Base-by-base conservation (phyloP, 1,140 invertebrate species). In the Drosophila nebulosa region DNA sequence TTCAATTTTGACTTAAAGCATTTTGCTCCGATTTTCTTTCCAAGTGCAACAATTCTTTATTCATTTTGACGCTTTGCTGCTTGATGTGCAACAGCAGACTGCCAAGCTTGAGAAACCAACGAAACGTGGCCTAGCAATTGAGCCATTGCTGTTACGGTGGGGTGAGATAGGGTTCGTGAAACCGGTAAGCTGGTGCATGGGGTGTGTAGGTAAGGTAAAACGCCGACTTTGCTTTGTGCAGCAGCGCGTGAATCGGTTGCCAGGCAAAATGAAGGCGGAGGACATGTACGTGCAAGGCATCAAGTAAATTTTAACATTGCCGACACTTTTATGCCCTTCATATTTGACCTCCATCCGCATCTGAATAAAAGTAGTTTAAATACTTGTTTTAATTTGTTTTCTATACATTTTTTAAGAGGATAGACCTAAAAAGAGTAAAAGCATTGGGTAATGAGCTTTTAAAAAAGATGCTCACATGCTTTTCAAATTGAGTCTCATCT, bases 141-240 rank as follows among this genome's bases (percentile, higher is more conserved):
- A 77, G 80, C 72, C 63, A 56, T 75, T n/a, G n/a, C n/a, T n/a
- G n/a, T n/a, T n/a, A n/a, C n/a, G n/a, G n/a, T n/a, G n/a, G n/a
- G n/a, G n/a, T n/a, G n/a, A 56, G 30, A 63, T 21, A 36, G 32
- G 62, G 52, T 12, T 4, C 9, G 16, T 39, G 14, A 16, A 1
- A 2, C 2, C 1, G 39, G 39, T 18, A 7, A 5, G 14, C 2
- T 5, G 36, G 36, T 1, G 14, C 4, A 18, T 3, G 6, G 9
- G 58, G 14, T 4, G 5, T 57, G 46, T 16, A 16, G 27, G 30
- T 56, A 64, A 58, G 64, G 67, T 21, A 35, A 79, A 86, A 78
- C 70, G 74, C 81, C 81, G 83, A 86, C 81, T 86, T 86, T 86
- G 83, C 83, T 86, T 81, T 86, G 81, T 86, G 78, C 81, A 86